Conservation (phyloP, 2,113 vertebrate genomes). For the Pavo muticus region DNA sequence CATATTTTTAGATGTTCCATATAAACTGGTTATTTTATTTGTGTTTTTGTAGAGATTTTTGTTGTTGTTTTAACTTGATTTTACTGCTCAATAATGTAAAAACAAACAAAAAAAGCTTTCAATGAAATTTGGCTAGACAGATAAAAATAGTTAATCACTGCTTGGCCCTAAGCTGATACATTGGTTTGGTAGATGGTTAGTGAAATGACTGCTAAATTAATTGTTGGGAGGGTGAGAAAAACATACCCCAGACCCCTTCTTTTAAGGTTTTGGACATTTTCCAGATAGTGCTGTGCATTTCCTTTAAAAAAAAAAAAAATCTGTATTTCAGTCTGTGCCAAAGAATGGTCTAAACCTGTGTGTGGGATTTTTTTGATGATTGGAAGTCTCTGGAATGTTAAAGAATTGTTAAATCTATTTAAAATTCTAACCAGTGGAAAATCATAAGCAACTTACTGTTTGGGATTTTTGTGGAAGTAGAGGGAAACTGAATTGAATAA, state of each 20-base stretch:
- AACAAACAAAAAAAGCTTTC: neutral
- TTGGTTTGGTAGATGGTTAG: neutral
- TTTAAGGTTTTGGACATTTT: neutral
- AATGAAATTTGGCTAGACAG: neutral
- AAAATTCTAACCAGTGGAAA: neutral
- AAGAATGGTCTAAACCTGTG: neutral
- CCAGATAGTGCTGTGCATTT: neutral
- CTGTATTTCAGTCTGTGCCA: neutral
- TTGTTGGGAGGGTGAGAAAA: neutral
- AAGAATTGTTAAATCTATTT: conserved; percentile 12
- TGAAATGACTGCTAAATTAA: neutral
- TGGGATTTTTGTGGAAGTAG: neutral
- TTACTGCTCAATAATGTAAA: neutral
- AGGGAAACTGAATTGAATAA: neutral
- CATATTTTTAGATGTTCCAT: neutral
- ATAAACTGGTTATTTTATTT: neutral
- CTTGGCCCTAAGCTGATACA: neutral
- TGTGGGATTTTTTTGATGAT: neutral
- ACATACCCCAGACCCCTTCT: neutral
- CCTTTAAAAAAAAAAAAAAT: neutral
- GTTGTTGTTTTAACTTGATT: neutral
- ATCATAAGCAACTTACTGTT: neutral
- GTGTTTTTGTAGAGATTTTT: neutral
- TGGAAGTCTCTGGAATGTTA: neutral
- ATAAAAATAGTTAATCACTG: neutral